Base-by-base conservation (phyloP, 2,797 vertebrate species). In the Acrocephalus scirpaceus region DNA sequence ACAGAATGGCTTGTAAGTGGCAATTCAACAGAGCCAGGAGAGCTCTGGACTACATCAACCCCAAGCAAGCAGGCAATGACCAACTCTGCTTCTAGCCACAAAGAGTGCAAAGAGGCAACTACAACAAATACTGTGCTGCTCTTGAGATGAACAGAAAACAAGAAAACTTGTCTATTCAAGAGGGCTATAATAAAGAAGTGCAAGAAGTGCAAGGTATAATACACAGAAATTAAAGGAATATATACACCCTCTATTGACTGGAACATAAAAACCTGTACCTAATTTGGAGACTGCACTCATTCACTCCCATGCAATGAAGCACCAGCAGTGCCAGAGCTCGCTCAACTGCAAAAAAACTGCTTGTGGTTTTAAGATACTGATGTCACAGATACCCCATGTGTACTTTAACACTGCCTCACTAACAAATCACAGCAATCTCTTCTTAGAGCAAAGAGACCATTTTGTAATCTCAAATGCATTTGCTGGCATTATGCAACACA, bases 381-480 rank as follows among this genome's bases (percentile, higher is more conserved):
- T 94, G 64, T 64, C 77, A 71, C 11, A 83, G 80, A 74, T 77
- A 88, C 47, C 69, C 38, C 51, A 27, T 13, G 9, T 22, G 40
- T 85, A 67, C 72, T 89, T 91, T 57, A 86, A 64, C 1, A 1
- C 53, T 62, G 64, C 75, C 57, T 85, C 38, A 38, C 87, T 66
- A 74, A 88, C 75, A 92, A 92, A 91, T 91, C 62, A 73, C 71
- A 92, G 58, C 78, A 89, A 89, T 82, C 74, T 79, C 90, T 74
- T 95, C 73, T 94, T 83, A 65, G 60, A 92, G 78, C 45, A 86
- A 42, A 86, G 86, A 88, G 72, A 96, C 53, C 88, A 75, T 92
- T 94, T 53, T 87, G 95, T 93, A 95, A 91, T 90, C 92, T 74
- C 65, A 23, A 83, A 83, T 89, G 72, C 82, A 72, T 88, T 93